These are phyloP conservation scores for Eupithecia subfuscata DNA, from an alignment of 2,888 invertebrate genomes.

Conservation along the genomic window DNA sequence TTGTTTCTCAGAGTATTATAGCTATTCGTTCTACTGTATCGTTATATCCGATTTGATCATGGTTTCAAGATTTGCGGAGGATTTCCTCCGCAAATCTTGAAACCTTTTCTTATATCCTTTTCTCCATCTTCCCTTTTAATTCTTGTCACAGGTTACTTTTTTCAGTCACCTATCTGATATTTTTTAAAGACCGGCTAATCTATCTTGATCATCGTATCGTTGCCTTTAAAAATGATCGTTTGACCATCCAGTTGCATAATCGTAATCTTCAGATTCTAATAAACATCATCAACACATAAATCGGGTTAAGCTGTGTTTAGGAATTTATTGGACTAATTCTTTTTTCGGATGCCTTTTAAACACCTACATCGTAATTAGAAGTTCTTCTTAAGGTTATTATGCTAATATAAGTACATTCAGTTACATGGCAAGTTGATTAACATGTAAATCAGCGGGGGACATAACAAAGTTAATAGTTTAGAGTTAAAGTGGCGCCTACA, in stretches of 20 bases:
- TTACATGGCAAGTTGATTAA: conserved; percentile 36
- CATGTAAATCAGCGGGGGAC: conserved; percentile 39
- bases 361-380: background rate
- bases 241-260: background rate
- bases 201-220: background rate
- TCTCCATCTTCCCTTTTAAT: background rate
- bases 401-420: conserved; percentile 22
- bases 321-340: background rate
- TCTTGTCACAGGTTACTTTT: background rate
- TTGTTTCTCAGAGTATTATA: conserved; percentile 6
- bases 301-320: background rate
- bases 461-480: conserved; percentile 46
- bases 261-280: background rate
- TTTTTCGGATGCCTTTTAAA: background rate
- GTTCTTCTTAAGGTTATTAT: conserved; percentile 21
- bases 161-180: background rate
- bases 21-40: background rate
- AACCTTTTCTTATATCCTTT: background rate
- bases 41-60: background rate
- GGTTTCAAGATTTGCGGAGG: background rate
- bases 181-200: background rate
- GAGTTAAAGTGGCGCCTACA: conserved; percentile 52
- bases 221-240: background rate
- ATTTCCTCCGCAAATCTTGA: too few relatives aligned
- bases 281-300: background rate